Base-by-base conservation (phyloP, 2,113 vertebrate genomes). In the Xyrauchen texanus region DNA sequence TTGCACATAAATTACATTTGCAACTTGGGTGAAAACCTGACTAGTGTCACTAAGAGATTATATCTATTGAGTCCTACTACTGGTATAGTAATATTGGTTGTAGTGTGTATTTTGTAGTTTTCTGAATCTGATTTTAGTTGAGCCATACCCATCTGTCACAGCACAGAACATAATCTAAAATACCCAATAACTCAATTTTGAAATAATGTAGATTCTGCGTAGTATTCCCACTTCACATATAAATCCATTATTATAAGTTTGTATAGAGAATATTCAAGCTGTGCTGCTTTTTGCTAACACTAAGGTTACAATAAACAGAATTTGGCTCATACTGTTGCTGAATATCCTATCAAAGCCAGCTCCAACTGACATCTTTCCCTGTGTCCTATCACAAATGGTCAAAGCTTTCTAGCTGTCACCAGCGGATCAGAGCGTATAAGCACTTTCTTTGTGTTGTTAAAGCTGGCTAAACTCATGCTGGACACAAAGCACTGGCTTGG, bases 391-490 rank as follows among this genome's bases (percentile, higher is more conserved):
- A 86, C 85, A 86, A 90, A 90, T 86, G 87, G 84, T 71, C 85
- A 90, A 87, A 90, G 84, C 85, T 62, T 73, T 80, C 68, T 85
- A 79, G 72, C 74, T 62, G 68, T n/a, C n/a, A n/a, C n/a, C 45
- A 21, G 7, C 44, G 64, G 62, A 77, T 77, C 82, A 73, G 69
- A 82, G 82, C 89, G 74, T 76, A 84, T 88, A 90, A 90, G 87
- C 84, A 88, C 87, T 90, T 91, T 85, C 83, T 90, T 91, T 90
- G 88, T 91, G 82, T 80, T 80, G 83, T 82, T 81, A 90, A 91
- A 90, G 85, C 89, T 88, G 85, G 81, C 79, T 86, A 81, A 88
- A 89, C 82, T 87, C 79, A 73, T 83, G 78, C 82, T 86, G 83
- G 84, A 86, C 85, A 90, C 49, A 45, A 21, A 71, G 79, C 83